Base-by-base conservation (phyloP, 2,113 vertebrate genomes). In the Notarius quadriscutis region DNA sequence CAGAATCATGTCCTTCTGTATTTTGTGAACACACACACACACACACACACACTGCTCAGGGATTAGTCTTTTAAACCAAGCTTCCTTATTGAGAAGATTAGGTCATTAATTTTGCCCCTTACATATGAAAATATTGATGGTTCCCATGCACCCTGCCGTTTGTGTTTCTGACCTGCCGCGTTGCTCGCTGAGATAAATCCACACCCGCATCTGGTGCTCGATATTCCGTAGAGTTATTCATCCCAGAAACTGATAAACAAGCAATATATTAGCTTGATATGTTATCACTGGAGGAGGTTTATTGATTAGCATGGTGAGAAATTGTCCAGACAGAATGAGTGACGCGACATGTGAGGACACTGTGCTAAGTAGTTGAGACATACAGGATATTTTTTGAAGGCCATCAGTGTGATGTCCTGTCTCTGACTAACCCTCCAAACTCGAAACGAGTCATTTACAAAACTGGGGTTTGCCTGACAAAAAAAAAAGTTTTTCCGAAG, bases 41-140 rank as follows among this genome's bases (percentile, higher is more conserved):
- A 77, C 48, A 77, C 50, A 53, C 50, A 53, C 74, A 78, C 50
- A 53, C 11, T 50, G 15, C 75, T 27, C 11, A 51, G 89, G 93
- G 92, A 93, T 94, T 95, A 95, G 92, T 92, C 87, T 91, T 92
- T 93, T 93, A 95, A 94, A 94, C 93, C 72, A 86, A 93, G 92
- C 92, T 92, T 93, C 93, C 92, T 94, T 92, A 92, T 93, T 92
- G 92, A 91, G 94, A 93, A 93, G 94, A 94, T 94, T 92, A 94
- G 93, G 92, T 93, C 93, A 94, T 95, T 95, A 92, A 95, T 95
- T 94, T 94, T 92, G 90, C 93, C 93, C 91, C 93, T 94, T 94
- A 95, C 93, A 94, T 93, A 93, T 94, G 93, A 94, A 95, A 95
- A 93, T 94, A 95, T 95, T 92, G 95, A 95, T 93, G 91, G 93